Conservation (phyloP, 2,113 vertebrate genomes). For the Cettia cetti region DNA sequence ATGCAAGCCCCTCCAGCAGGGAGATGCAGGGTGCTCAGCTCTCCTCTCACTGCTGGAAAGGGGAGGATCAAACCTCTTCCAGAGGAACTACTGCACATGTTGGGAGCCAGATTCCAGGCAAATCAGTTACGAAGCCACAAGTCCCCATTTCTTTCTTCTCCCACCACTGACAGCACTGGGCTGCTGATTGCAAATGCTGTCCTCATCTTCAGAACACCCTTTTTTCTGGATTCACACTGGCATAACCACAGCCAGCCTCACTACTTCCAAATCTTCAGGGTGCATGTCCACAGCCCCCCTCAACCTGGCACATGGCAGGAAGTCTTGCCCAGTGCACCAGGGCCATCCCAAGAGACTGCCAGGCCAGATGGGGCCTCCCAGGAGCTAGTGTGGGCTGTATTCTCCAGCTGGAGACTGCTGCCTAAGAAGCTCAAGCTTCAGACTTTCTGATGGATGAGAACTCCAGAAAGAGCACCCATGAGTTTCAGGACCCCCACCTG, state of each 20-base stretch:
- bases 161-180: not conserved
- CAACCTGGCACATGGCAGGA: not conserved
- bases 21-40: rapidly evolving
- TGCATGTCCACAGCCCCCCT: not conserved
- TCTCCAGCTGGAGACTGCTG: not conserved
- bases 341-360: not conserved
- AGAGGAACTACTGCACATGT: not conserved
- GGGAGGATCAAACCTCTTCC: not conserved
- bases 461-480: not conserved
- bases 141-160: not conserved
- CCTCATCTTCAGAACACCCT: rapidly evolving
- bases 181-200: not conserved
- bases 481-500: not conserved
- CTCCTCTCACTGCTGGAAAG: not conserved
- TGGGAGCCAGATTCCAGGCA: not conserved
- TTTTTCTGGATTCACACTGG: not conserved
- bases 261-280: not conserved
- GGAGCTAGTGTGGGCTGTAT: not conserved
- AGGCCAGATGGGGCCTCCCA: not conserved
- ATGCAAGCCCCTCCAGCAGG: rapidly evolving
- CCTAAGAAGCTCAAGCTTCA: not conserved
- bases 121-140: not conserved
- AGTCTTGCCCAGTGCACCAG: not conserved
- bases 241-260: not conserved
- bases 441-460: not conserved